These are phyloP conservation scores for Pangasius krempfi DNA, from an alignment of 2,797 vertebrate genomes.

Conservation along the genomic window DNA sequence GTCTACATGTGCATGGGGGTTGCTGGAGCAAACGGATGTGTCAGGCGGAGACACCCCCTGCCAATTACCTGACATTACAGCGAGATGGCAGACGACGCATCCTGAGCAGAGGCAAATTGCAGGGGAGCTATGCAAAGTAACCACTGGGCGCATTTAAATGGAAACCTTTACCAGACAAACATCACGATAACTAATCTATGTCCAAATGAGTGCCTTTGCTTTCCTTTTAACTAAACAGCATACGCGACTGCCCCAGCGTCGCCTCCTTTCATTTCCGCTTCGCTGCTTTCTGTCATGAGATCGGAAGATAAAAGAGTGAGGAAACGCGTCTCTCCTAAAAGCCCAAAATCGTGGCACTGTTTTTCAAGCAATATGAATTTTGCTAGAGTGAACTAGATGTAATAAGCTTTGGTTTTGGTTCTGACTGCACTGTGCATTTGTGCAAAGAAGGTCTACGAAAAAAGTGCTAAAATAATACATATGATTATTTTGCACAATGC, in stretches of 20 bases:
- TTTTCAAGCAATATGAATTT: slow-evolving; percentile 57
- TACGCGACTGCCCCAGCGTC: slow-evolving; percentile 67
- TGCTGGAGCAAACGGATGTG: slow-evolving; percentile 46
- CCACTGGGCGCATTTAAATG: slow-evolving; percentile 84
- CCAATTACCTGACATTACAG: slow-evolving; percentile 81
- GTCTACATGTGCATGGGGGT: slow-evolving; percentile 10
- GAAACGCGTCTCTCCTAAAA: slow-evolving; percentile 59
- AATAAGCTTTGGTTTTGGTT: neutral
- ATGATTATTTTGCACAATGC: neutral
- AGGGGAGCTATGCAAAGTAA: slow-evolving; percentile 83
- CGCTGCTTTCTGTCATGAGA: slow-evolving; percentile 72
- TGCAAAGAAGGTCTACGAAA: neutral
- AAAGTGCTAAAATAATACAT: neutral
- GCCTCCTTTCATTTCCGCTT: slow-evolving; percentile 77
- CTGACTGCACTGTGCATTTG: neutral
- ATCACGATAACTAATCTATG: slow-evolving; percentile 83
- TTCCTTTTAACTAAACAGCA: slow-evolving; percentile 84
- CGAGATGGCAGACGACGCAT: slow-evolving; percentile 73
- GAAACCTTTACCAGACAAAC: slow-evolving; percentile 86
- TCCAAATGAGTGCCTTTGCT: slow-evolving; percentile 71
- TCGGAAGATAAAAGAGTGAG: slow-evolving; percentile 68
- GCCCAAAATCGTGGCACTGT: slow-evolving; percentile 36
- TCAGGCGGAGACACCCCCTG: slow-evolving; percentile 56
- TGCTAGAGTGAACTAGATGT: neutral
- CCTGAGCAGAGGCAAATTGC: slow-evolving; percentile 80